These are phyloP conservation scores for Nibea coibor DNA, from an alignment of 2,113 vertebrate species.

Conservation along the genomic window DNA sequence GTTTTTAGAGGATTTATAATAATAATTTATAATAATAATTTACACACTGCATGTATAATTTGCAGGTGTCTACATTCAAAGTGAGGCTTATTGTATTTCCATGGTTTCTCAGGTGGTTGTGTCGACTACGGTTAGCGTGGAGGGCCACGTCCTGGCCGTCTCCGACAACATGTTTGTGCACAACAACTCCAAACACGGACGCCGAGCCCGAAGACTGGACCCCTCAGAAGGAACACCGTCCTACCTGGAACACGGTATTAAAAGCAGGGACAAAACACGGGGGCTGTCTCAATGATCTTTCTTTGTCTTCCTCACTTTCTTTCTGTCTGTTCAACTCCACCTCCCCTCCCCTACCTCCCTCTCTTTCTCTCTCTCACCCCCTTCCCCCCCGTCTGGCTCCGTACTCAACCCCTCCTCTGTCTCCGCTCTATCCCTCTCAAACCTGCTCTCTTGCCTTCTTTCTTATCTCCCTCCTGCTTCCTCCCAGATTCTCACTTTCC, in stretches of 20 bases:
- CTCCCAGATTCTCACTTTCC: conserved; percentile 70
- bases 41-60: not conserved
- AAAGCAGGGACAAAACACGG: conserved; percentile 43
- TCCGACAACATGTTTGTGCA: conserved; percentile 99
- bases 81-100: not conserved
- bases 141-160: conserved; percentile 94
- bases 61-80: not conserved
- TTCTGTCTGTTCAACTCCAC: conserved; percentile 45
- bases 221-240: conserved; percentile 79
- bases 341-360: not conserved
- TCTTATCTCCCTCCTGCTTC: conserved; percentile 70
- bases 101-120: conserved; percentile 76
- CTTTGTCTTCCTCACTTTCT: conserved; percentile 61
- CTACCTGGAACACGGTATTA: conserved; percentile 80
- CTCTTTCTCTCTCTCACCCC: not conserved
- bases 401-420: conserved; percentile 53
- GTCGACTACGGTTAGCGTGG: conserved; percentile 82
- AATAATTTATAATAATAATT: not conserved
- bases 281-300: conserved; percentile 5
- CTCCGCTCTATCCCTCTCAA: conserved; percentile 65
- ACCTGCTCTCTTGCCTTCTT: conserved; percentile 54
- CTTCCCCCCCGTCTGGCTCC: conserved; percentile 54
- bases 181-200: conserved; percentile 92
- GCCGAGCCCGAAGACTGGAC: conserved; percentile 78
- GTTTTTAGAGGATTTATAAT: not conserved